phyloP scores from a whole-genome alignment of 2,888 invertebrate species.

The Xylophagus ater region DNA sequence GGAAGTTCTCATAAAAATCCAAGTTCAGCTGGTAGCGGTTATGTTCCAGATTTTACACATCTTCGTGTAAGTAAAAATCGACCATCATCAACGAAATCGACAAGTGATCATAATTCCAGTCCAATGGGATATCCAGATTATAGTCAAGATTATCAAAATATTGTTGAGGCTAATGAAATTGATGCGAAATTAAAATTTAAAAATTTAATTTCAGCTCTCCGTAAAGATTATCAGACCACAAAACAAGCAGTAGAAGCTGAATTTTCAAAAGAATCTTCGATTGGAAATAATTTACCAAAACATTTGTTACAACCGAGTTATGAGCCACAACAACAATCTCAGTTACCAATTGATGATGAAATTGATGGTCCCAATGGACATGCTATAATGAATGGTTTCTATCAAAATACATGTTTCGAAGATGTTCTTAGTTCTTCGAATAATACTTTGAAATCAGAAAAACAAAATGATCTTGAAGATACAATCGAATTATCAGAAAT shows the following conservation, averaged over 20 bases:
- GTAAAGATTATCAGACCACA: slow-evolving; percentile 24
- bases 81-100: background rate
- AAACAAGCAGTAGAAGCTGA: slow-evolving; percentile 8
- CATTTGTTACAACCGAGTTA: slow-evolving; percentile 1
- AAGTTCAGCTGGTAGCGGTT: slow-evolving; percentile 15
- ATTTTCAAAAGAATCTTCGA: background rate
- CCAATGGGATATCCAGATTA: background rate
- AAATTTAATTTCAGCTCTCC: slow-evolving; percentile 28
- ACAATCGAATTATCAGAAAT: slow-evolving; percentile 20
- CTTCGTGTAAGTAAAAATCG: slow-evolving; percentile 1
- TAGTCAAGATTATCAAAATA: slow-evolving; percentile 8
- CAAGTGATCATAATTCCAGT: slow-evolving; percentile 1
- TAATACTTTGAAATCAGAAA: slow-evolving; percentile 20
- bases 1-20: slow-evolving; percentile 15
- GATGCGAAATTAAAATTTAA: slow-evolving; percentile 16
- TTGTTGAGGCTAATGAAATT: slow-evolving; percentile 7
- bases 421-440: slow-evolving; percentile 20
- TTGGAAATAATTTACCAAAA: background rate
- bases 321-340: background rate
- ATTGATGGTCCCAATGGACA: background rate
- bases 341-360: slow-evolving; percentile 2
- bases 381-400: slow-evolving; percentile 19
- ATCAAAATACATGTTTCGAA: slow-evolving; percentile 22
- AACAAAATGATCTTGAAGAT: slow-evolving; percentile 14
- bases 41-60: slow-evolving; percentile 10